A percentile compares a stretch with the other conserved stretches of the same genome.
Evolutionary conservation across 2,888 invertebrate species (phyloP).

Genomic region (Saturnia japonica): DNA sequence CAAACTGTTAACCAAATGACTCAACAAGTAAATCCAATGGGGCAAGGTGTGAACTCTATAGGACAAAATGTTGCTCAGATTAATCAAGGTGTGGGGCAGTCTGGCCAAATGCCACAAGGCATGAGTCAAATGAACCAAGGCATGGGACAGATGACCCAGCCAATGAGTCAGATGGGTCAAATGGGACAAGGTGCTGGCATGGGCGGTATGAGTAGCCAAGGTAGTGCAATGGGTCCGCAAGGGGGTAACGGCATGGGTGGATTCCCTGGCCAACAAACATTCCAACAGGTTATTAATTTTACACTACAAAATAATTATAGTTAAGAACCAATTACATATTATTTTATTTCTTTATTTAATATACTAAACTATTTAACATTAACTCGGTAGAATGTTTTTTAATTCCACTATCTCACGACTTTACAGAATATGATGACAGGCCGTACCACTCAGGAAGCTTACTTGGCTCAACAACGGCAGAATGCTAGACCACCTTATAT

Average conservation of each 20-base stretch:
- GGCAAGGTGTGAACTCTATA: constrained; percentile 69
- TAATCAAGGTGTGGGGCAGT: constrained; percentile 75
- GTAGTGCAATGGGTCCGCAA: constrained; percentile 75
- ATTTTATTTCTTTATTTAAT: background rate
- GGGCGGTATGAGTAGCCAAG: constrained; percentile 77
- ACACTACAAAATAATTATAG: background rate
- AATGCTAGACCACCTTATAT: constrained; percentile 85
- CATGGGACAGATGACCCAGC: constrained; percentile 75
- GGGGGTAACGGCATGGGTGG: constrained; percentile 75
- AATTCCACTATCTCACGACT: background rate
- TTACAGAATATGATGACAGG: constrained; percentile 83
- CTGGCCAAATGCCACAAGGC: constrained; percentile 69
- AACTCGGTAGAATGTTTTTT: too few relatives aligned
- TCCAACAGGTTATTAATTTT: constrained; percentile 66
- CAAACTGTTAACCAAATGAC: constrained; percentile 77
- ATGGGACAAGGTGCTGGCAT: constrained; percentile 75
- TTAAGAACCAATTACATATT: background rate
- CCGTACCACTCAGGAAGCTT: constrained; percentile 80
- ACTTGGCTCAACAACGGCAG: constrained; percentile 83
- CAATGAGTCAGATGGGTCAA: constrained; percentile 81
- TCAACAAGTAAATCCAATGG: constrained; percentile 77
- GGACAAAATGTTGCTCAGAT: constrained; percentile 75
- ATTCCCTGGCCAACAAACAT: constrained; percentile 79
- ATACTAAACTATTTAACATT: too few relatives aligned
- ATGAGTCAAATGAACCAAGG: constrained; percentile 74